A percentile compares a stretch with the other conserved stretches of the same genome.
Evolutionary conservation across 2,113 vertebrate genomes (phyloP).

Genomic region (Cebidichthys violaceus): DNA sequence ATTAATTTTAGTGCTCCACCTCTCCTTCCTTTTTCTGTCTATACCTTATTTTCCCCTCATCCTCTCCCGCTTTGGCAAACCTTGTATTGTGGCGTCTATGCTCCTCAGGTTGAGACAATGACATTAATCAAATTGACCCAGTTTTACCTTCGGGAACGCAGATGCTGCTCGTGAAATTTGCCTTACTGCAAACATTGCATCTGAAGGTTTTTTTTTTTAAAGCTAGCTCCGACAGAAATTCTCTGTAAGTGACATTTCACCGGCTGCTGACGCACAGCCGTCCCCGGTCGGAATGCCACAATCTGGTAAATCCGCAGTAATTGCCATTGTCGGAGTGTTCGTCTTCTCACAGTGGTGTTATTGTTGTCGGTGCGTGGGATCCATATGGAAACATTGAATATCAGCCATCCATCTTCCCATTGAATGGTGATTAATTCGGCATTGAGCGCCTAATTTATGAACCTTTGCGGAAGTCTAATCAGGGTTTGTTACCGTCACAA

Average conservation of each 20-base stretch:
- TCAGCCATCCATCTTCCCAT: conserved; percentile 62
- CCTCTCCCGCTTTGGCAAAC: conserved; percentile 10
- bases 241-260: conserved; percentile 54
- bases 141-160: conserved; percentile 54
- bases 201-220: conserved; percentile 26
- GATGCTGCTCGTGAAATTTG: conserved; percentile 39
- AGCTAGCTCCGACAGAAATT: conserved; percentile 29
- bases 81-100: conserved; percentile 42
- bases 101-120: conserved; percentile 45
- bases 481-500: conserved; percentile 76
- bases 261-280: conserved; percentile 24
- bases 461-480: conserved; percentile 70
- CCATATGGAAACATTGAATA: conserved; percentile 66
- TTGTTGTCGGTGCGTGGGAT: conserved; percentile 39
- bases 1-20: neutral
- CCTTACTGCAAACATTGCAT: conserved; percentile 39
- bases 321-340: conserved; percentile 2
- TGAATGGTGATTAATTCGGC: conserved; percentile 73
- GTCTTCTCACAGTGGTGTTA: conserved; percentile 18
- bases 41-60: neutral
- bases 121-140: conserved; percentile 79
- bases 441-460: conserved; percentile 73
- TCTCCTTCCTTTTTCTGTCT: neutral
- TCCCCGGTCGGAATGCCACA: conserved; percentile 31
- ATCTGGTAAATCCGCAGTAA: conserved; percentile 7